These are phyloP conservation scores for Nasonovia ribisnigri DNA, from an alignment of 2,888 invertebrate genomes.

Conservation along the genomic window DNA sequence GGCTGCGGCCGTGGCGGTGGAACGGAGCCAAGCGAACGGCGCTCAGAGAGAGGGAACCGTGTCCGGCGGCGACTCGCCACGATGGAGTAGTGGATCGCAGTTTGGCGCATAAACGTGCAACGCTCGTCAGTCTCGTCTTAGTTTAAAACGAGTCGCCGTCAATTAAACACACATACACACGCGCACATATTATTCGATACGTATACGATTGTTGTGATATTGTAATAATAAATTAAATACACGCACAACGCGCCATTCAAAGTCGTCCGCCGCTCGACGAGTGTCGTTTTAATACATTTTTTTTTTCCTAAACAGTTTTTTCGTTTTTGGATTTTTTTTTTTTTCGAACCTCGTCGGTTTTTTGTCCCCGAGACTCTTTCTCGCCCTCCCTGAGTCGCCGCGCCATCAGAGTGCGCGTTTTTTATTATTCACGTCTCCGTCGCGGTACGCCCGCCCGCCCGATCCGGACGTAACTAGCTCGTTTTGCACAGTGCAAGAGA, in stretches of 20 bases:
- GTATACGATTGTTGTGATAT: slow-evolving; percentile 1
- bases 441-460: neutral
- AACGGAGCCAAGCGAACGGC: slow-evolving; percentile 52
- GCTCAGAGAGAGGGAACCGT: slow-evolving; percentile 51
- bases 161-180: slow-evolving; percentile 23
- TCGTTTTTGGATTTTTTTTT: neutral
- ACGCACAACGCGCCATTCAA: neutral
- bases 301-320: neutral
- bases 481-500: neutral
- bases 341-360: too few species aligned
- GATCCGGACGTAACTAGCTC: neutral
- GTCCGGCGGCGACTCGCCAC: slow-evolving; percentile 46
- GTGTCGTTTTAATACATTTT: neutral
- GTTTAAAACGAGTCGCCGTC: slow-evolving; percentile 61
- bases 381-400: neutral
- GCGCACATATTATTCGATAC: neutral
- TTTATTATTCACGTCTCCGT: neutral
- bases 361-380: neutral
- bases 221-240: neutral
- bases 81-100: slow-evolving; percentile 58
- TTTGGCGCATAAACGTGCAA: slow-evolving; percentile 64
- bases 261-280: neutral
- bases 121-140: slow-evolving; percentile 58
- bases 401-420: neutral
- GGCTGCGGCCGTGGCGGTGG: slow-evolving; percentile 7